Evolutionary conservation across 2,888 invertebrate species (phyloP).

Genomic region (Calephelis perditalis): DNA sequence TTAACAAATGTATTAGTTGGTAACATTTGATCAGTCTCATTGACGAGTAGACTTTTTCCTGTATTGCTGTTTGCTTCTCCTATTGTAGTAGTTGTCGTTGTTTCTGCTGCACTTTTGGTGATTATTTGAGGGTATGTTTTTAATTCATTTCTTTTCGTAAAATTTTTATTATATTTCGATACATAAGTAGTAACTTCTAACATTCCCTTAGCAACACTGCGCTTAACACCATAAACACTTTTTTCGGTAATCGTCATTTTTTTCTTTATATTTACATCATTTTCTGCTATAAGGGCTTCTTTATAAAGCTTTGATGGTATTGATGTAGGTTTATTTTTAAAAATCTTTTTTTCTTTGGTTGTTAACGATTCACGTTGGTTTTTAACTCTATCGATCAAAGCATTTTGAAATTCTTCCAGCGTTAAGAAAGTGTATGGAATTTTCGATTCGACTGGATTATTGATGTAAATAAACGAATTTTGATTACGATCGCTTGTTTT

Average conservation of each 20-base stretch:
- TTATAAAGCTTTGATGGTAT: background rate
- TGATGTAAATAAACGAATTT: constrained; percentile 50
- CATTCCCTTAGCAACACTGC: too few species aligned
- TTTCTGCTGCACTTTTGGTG: background rate
- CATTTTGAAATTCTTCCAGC: constrained; percentile 49
- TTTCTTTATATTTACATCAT: too few species aligned
- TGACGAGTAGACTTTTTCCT: background rate
- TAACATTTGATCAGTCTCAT: background rate
- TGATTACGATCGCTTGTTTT: constrained; percentile 17
- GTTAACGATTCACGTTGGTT: constrained; percentile 31
- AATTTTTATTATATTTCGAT: background rate
- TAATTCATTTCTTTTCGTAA: background rate
- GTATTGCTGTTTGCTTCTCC: background rate
- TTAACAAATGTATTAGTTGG: too few species aligned
- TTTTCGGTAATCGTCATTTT: too few species aligned
- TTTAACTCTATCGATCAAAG: constrained; percentile 36
- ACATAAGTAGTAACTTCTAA: background rate
- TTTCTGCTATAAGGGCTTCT: too few species aligned
- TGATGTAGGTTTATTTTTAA: background rate
- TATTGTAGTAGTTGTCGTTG: background rate
- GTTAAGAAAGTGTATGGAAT: constrained; percentile 51
- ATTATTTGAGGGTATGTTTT: background rate
- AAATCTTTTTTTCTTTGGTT: constrained; percentile 13
- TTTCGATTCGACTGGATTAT: constrained; percentile 60
- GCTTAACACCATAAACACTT: too few species aligned